Evolutionary conservation across 2,797 vertebrate genomes (phyloP).

Genomic region (Octomys mimax): DNA sequence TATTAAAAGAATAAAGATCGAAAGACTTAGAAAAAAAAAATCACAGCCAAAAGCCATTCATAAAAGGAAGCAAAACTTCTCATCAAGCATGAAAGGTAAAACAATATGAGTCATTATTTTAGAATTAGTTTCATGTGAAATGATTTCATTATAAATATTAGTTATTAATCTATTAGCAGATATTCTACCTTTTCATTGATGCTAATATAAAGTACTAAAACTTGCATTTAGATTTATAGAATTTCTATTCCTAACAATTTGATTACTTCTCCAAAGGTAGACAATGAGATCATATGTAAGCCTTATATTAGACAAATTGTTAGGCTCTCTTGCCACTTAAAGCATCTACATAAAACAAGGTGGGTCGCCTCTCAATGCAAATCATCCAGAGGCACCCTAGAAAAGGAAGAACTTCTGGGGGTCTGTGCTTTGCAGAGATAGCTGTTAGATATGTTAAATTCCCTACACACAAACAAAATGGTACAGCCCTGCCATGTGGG

Average conservation of each 20-base stretch:
- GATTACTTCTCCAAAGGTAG: slow-evolving; percentile 56
- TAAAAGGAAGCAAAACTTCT: slow-evolving; percentile 80
- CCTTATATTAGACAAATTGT: slow-evolving; percentile 53
- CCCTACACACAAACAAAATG: slow-evolving; percentile 66
- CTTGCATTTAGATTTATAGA: slow-evolving; percentile 67
- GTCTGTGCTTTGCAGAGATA: slow-evolving; percentile 52
- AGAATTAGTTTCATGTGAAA: slow-evolving; percentile 81
- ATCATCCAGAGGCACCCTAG: slow-evolving; percentile 69
- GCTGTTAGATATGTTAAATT: slow-evolving; percentile 74
- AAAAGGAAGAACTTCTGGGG: slow-evolving; percentile 83
- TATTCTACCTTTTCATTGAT: slow-evolving; percentile 88
- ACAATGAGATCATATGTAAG: slow-evolving; percentile 57
- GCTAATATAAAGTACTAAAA: slow-evolving; percentile 78
- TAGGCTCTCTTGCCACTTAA: slow-evolving; percentile 78
- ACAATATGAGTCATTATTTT: slow-evolving; percentile 73
- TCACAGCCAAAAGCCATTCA: slow-evolving; percentile 83
- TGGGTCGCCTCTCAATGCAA: slow-evolving; percentile 66
- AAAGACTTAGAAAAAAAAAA: slow-evolving; percentile 61
- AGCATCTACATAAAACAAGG: slow-evolving; percentile 60
- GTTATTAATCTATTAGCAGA: slow-evolving; percentile 84
- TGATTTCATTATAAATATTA: slow-evolving; percentile 83
- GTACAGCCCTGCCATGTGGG: slow-evolving; percentile 75
- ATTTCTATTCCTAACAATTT: slow-evolving; percentile 64
- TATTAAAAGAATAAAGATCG: slow-evolving; percentile 74
- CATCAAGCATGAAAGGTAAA: slow-evolving; percentile 74